Base-by-base conservation (phyloP, 2,888 invertebrate genomes). In the Lordiphosa fenestrarum region DNA sequence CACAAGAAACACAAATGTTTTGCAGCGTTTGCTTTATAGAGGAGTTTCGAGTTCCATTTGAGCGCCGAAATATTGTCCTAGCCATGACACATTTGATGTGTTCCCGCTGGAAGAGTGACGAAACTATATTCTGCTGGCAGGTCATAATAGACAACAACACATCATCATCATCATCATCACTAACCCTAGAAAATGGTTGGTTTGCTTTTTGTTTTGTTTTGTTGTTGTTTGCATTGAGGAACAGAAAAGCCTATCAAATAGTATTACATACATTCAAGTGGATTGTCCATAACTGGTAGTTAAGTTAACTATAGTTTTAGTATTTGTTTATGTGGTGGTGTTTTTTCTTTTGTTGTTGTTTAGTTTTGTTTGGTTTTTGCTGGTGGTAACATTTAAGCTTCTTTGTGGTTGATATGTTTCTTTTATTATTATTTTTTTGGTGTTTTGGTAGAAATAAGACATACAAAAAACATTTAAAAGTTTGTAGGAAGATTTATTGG, bases 241-340 rank as follows among this genome's bases (percentile, higher is more conserved):
- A 77, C 84, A 84, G 76, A 84, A 77, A 80, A 77, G 51, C 65
- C 70, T 75, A 69, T 71, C 51, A 67, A 60, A 67, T 63, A 33
- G 21, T 47, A 52, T 52, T 44, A 38, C 33, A 48, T 51, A 44
- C 33, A 49, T 30, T 74, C 64, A 63, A 53, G 56, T 66, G 75
- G 76, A 76, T 76, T 76, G 76, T 76, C 76, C 76, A 76, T 76
- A 83, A 72, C 84, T 76, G 80, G 73, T 72, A 25, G 40, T 53
- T 66, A 47, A 48, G 66, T 64, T 65, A 65, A 63, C 66, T 65
- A 58, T 58, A 62, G 49, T 38, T 53, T 25, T 25, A 13, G 19
- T 53, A n/a, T 40, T 65, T 56, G 52, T 75, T 63, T 75, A 60
- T 75, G 69, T 84, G 84, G 76, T 83, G 75, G 80, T 25, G 25